Base-by-base conservation (phyloP, 2,888 invertebrate species). In the Drosophila aldrichi region DNA sequence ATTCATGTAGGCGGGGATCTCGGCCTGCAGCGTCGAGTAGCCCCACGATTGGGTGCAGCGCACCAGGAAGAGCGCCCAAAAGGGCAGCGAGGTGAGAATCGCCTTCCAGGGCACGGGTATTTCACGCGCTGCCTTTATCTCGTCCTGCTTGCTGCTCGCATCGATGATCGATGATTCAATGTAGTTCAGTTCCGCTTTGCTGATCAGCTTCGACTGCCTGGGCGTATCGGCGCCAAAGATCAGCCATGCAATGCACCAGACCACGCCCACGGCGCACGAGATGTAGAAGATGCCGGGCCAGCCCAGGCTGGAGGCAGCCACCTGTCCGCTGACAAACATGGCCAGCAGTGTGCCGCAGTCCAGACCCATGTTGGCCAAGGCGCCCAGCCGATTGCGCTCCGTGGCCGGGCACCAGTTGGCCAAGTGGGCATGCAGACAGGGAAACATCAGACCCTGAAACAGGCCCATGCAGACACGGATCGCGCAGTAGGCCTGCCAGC, bases 31-130 rank as follows among this genome's bases (percentile, higher is more conserved):
- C 0, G 95, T 96, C 93, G 95, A 95, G 84, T 95, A 95, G 1
- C 96, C 96, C 96, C 96, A 96, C 72, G 95, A 95, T 71, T 95
- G 95, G 0, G 95, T 94, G 64, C 95, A 94, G 82, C 96, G 95
- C 0, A 94, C 94, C 0, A 95, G 90, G 10, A 94, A 89, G 3
- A 92, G 56, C 0, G 92, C 88, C 95, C 95, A 95, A 90, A 96
- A 94, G 0, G 96, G 96, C 0, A 94, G 70, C 0, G 96, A 96
- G 0, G 94, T 95, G 6, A 95, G 86, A 16, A 96, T 95, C 14
- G 94, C 93, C 46, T 85, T 91, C 96, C 96, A 96, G 0, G 96
- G 96, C 0, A 95, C 94, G 55, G 91, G 89, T 61, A 94, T 93
- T 3, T 43, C 66, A 6, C 67, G 78, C 0, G 56, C 46, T 1